Evolutionary conservation across 1,140 invertebrate genomes (phyloP).

Genomic region (Achatina immaculata): DNA sequence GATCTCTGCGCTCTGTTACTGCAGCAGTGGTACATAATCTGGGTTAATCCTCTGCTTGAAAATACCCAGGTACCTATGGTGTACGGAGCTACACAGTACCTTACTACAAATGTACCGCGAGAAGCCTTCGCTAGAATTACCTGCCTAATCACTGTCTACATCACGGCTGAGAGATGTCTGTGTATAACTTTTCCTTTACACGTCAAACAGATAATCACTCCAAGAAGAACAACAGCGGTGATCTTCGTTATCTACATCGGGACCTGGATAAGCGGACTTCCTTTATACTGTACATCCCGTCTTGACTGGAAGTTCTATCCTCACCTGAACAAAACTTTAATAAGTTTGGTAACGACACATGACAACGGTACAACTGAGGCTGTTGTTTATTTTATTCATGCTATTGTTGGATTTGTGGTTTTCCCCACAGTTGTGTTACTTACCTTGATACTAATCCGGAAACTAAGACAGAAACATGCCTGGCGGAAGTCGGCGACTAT

Average conservation of each 20-base stretch:
- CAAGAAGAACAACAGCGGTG: neutral
- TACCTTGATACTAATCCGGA: neutral
- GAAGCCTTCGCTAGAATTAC: neutral
- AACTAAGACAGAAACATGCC: neutral
- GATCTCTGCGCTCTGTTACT: neutral
- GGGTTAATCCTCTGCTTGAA: neutral
- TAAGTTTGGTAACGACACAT: neutral
- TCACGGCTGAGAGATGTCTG: too few relatives aligned
- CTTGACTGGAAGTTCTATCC: slow-evolving; percentile 22
- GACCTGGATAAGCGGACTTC: neutral
- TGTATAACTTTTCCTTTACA: neutral
- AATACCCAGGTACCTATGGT: neutral
- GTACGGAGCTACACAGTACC: neutral
- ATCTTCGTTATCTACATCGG: neutral
- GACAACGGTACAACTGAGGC: neutral
- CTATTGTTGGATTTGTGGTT: neutral
- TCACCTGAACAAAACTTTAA: neutral
- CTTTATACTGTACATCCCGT: neutral
- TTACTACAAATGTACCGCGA: neutral
- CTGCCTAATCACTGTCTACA: too few relatives aligned
- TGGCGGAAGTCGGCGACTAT: neutral
- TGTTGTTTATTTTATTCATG: neutral
- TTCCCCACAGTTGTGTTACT: neutral
- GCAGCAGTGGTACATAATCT: neutral
- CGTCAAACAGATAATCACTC: slow-evolving; percentile 1